Conservation (phyloP, 2,888 invertebrate species). For the Drosophila cracens region DNA sequence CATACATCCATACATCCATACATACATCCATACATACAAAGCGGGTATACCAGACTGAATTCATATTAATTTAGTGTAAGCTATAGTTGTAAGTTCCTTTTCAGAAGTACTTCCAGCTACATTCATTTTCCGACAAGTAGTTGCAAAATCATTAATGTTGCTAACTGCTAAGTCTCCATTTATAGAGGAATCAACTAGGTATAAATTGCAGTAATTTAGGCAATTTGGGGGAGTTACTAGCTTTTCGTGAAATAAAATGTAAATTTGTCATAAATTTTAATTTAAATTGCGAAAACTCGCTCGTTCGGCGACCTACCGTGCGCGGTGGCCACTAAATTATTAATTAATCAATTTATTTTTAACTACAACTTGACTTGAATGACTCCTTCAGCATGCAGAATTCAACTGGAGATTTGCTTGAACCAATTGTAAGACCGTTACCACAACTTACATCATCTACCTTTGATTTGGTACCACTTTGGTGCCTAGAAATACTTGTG, state of each 20-base stretch:
- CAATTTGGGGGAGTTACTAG: background rate
- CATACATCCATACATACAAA: background rate
- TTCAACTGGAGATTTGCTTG: background rate
- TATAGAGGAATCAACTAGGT: background rate
- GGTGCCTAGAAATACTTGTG: background rate
- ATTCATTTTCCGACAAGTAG: background rate
- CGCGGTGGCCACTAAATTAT: background rate
- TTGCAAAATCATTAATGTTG: background rate
- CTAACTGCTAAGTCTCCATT: slow-evolving; percentile 48
- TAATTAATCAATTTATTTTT: background rate
- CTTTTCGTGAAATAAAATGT: background rate
- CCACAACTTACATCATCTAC: background rate
- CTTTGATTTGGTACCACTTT: background rate
- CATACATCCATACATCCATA: background rate
- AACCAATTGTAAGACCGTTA: background rate
- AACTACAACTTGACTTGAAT: background rate
- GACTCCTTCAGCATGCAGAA: background rate
- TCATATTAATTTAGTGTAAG: background rate
- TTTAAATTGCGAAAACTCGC: background rate
- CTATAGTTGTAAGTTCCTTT: background rate
- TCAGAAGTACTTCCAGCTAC: background rate
- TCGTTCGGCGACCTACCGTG: background rate
- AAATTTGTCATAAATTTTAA: background rate
- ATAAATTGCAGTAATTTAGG: background rate
- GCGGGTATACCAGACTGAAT: background rate